Base-by-base conservation (phyloP, 2,888 invertebrate species). In the Nezara viridula region DNA sequence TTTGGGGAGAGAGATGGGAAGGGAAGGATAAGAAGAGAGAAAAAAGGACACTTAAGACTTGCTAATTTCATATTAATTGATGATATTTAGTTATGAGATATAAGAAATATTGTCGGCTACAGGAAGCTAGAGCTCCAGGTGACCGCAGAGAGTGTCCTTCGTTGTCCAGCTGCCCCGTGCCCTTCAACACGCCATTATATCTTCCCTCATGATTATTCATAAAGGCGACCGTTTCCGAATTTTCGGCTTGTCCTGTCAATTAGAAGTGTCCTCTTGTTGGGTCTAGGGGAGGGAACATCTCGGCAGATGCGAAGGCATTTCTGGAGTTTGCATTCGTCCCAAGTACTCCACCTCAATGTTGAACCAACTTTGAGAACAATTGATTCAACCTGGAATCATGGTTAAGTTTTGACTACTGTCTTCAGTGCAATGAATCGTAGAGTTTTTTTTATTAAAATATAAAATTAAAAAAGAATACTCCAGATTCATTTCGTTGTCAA, bases 131-230 rank as follows among this genome's bases (percentile, higher is more conserved):
- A 6, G 10, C 4, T 12, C n/a, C 81, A 81, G 81, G 81, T 81
- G 81, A 81, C 81, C 81, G 44, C 44, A 21, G 81, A 47, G 77
- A 81, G 44, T 81, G 81, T 81, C 81, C 81, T 81, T 81, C 81
- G 81, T 40, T 44, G 81, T 44, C 44, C 81, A 81, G 81, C 81
- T 81, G 81, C 81, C n/a, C n/a, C 81, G 14, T n/a, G 81, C 81
- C 81, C 81, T 81, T 81, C 81, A 81, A n/a, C 81, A 44, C 10
- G 47, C 81, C 44, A 47, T 81, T 81, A 47, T 47, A 44, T 44
- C 81, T 47, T 47, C 4, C 9, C 81, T 81, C 81, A 81, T 81
- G 81, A 14, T 37, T 81, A 81, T 81, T 81, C 81, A 81, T 81
- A 81, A 81, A 24, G 16, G 19, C 16, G 5, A 9, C 1, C 66